Percentiles rank a stretch among this genome's conserved stretches.
phyloP scores from a whole-genome alignment of 1,140 invertebrate species.

The Solen grandis region DNA sequence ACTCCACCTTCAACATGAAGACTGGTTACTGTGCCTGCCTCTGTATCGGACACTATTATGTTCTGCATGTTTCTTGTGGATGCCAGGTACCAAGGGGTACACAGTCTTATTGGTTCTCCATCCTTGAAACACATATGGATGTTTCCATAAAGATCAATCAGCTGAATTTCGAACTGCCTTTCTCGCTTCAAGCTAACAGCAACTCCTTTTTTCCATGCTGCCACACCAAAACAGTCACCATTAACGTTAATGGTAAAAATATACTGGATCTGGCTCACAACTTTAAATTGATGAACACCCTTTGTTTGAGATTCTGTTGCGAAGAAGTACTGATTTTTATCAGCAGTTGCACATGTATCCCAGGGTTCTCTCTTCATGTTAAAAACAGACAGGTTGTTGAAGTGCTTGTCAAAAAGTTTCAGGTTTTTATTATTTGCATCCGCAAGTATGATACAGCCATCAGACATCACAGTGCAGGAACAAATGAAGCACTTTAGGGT shows the following conservation, averaged over 20 bases:
- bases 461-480: slow-evolving; percentile 15
- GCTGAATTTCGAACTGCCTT: slow-evolving; percentile 22
- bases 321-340: slow-evolving; percentile 23
- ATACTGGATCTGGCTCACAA: slow-evolving; percentile 32
- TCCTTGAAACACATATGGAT: slow-evolving; percentile 28
- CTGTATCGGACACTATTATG: slow-evolving; percentile 34
- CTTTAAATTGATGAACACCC: slow-evolving; percentile 42
- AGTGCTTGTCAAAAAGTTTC: slow-evolving; percentile 46
- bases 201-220: slow-evolving; percentile 39
- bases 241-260: slow-evolving; percentile 44
- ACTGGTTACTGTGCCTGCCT: slow-evolving; percentile 16
- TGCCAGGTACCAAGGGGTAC: slow-evolving; percentile 40
- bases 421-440: slow-evolving; percentile 47
- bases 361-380: slow-evolving; percentile 48
- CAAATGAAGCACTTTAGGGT: slow-evolving; percentile 43
- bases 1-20: slow-evolving; percentile 29
- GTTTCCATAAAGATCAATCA: slow-evolving; percentile 49
- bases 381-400: slow-evolving; percentile 23
- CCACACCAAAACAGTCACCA: slow-evolving; percentile 48
- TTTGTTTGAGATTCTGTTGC: slow-evolving; percentile 24
- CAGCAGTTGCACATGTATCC: slow-evolving; percentile 40
- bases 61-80: slow-evolving; percentile 11
- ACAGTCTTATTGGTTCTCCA: neutral
- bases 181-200: slow-evolving; percentile 39
- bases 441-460: slow-evolving; percentile 33